Percentiles rank a stretch among this genome's conserved stretches.
Conservation (phyloP, 2,797 vertebrate genomes). For the Otolemur crassicaudatus region DNA sequence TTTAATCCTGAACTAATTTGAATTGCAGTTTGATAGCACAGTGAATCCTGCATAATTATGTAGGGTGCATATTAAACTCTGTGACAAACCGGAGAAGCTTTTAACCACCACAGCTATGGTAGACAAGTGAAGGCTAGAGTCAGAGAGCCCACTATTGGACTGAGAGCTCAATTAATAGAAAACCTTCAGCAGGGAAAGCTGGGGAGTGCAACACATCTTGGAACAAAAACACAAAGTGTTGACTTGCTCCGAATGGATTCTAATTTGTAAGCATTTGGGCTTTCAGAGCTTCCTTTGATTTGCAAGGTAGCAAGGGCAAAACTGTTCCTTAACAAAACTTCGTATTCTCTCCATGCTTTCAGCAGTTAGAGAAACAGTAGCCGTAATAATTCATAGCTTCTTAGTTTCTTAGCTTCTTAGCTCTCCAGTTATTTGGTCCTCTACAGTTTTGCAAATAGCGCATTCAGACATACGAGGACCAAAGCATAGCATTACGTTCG, state of each 20-base stretch:
- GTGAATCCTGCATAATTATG: constrained; percentile 99
- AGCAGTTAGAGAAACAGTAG: background rate
- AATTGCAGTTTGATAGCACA: constrained; percentile 99
- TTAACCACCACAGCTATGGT: constrained; percentile 96
- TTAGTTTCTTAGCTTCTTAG: constrained; percentile 23
- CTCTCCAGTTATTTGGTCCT: background rate
- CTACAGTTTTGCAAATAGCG: background rate
- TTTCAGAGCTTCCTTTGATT: constrained; percentile 51
- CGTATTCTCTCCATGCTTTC: background rate
- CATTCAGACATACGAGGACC: background rate
- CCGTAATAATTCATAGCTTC: background rate
- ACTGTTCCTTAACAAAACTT: background rate
- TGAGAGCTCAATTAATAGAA: constrained; percentile 94
- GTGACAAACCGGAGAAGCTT: constrained; percentile 99
- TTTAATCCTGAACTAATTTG: constrained; percentile 99
- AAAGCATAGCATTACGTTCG: background rate
- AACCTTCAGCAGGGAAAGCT: constrained; percentile 89
- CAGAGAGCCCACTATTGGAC: constrained; percentile 91
- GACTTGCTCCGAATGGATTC: background rate
- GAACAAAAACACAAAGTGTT: constrained; percentile 67
- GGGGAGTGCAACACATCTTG: constrained; percentile 65
- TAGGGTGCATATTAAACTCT: constrained; percentile 99
- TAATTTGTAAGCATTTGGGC: background rate
- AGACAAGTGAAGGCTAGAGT: constrained; percentile 91
- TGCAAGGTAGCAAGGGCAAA: background rate